Evolutionary conservation across 2,888 invertebrate genomes (phyloP), one percentile per base, ranked within the genome.

Genomic region (Junonia oenone): DNA sequence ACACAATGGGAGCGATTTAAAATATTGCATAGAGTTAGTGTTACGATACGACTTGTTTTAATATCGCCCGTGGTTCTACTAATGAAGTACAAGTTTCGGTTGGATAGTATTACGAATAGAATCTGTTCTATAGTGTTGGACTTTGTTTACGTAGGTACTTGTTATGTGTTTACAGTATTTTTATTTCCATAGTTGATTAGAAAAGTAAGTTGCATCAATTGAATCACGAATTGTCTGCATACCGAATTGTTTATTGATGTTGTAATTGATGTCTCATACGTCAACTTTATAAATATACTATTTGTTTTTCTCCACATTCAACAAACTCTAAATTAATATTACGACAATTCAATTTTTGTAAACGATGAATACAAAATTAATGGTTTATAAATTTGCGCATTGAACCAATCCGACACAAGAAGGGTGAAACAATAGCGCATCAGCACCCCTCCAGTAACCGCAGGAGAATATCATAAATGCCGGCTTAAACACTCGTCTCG

Each of bases 391-490:
- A 53, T 53, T 53, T 52, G 27, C 40, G 33, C 40, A 73, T 68
- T 78, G 79, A 79, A 80, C 78, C 78, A 79, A 79, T 75, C 74
- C 75, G 75, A 78, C 80, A 76, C 74, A 81, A 78, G 75, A 74
- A 77, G 85, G 87, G 86, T 78, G 82, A 88, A 84, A 88, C 88
- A 88, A 88, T 86, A 67, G 78, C 72, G 74, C 79, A 79, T 81
- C 81, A 83, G 68, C 77, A 70, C 85, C 87, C 87, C 81, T 81
- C 82, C 60, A 33, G 65, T 82, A 86, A 79, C 89, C 89, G 75
- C 90, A 80, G 67, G 86, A 88, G 86, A 87, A 86, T 88, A 86
- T 89, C 83, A 88, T 89, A 89, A 89, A 88, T 81, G 88, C 83
- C 87, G 78, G 85, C 87, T 90, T 88, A 88, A 90, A 87, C 89